Conservation (phyloP, 2,113 vertebrate genomes). For the Tympanuchus pallidicinctus region DNA sequence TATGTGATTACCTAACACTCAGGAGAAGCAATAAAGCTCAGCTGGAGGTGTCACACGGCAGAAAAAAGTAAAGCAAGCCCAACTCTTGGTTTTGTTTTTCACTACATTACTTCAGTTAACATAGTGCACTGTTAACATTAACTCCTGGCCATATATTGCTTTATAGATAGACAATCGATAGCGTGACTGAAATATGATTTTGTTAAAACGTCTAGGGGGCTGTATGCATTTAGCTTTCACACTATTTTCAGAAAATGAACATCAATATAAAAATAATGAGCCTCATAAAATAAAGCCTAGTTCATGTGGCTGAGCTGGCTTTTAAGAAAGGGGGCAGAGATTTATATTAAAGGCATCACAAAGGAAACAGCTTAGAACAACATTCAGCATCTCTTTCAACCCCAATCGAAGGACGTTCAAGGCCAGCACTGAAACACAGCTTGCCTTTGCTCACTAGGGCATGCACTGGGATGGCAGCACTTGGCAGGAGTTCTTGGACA, state of each 20-base stretch:
- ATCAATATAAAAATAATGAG: constrained; percentile 79
- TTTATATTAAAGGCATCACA: constrained; percentile 64
- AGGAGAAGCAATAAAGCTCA: constrained; percentile 44
- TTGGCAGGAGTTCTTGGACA: neutral
- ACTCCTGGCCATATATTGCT: constrained; percentile 68
- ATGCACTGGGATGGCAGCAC: neutral
- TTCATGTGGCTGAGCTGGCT: constrained; percentile 71
- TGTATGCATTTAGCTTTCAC: constrained; percentile 76
- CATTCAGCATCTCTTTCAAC: constrained; percentile 53
- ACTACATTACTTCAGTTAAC: constrained; percentile 74
- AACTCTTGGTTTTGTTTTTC: constrained; percentile 64
- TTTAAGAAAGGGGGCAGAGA: constrained; percentile 72
- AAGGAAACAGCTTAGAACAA: constrained; percentile 71
- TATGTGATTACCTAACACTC: constrained; percentile 62
- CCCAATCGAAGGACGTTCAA: constrained; percentile 41
- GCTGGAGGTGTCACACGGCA: constrained; percentile 51
- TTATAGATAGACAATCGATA: constrained; percentile 76
- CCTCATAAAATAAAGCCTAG: constrained; percentile 72
- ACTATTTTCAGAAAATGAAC: constrained; percentile 77
- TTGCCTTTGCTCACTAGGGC: constrained; percentile 4
- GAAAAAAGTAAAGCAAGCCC: constrained; percentile 39
- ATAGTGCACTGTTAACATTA: constrained; percentile 75
- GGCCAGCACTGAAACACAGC: neutral
- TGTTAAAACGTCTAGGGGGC: constrained; percentile 73
- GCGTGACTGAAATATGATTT: constrained; percentile 76